Base-by-base conservation (phyloP, 2,113 vertebrate genomes). In the Sylvilagus bachmani region DNA sequence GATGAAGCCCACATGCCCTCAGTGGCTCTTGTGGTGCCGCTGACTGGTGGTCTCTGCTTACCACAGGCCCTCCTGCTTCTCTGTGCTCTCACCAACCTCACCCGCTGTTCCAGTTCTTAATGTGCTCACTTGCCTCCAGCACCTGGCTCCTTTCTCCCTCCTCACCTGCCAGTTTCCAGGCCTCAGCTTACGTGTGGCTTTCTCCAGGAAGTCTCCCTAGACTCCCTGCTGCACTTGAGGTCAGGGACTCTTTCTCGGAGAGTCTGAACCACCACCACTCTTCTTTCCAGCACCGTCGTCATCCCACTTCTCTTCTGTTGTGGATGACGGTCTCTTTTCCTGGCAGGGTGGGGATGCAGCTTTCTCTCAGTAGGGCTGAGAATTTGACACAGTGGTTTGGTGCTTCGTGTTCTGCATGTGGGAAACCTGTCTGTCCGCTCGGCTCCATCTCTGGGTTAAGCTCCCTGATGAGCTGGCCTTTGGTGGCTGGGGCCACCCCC, bases 1-100 rank as follows among this genome's bases (percentile, higher is more conserved):
- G 55, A 33, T 73, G 8, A 61, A 44, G 33, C 71, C 22, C 6
- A 22, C 21, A 14, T n/a, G 75, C 11, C 0, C 3, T 10, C 2
- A n/a, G 0, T 0, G 1, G 81, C 74, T 61, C 61, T 3, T 0
- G 0, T 0, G 7, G 5, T 19, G 1, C 5, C 4, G 6, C 19
- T 25, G 36, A 29, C 22, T 13, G 0, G 24, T 64, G 49, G 55
- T 33, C 29, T 61, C 9, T 58, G 55, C 55, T 4, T 10, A 7
- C 44, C 44, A 44, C 44, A 44, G 44, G 44, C 44, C 6, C 44
- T 7, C 2, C 1, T 11, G 14, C 11, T 49, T 12, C 81, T 80
- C 73, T 9, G 19, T 13, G 5, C 38, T n/a, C 31, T 69, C 17
- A 19, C 29, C 11, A 8, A 17, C 1, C 7, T 1, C 19, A 29